These are phyloP conservation scores for Melanotaenia boesemani DNA, from an alignment of 2,797 vertebrate genomes.

Conservation along the genomic window DNA sequence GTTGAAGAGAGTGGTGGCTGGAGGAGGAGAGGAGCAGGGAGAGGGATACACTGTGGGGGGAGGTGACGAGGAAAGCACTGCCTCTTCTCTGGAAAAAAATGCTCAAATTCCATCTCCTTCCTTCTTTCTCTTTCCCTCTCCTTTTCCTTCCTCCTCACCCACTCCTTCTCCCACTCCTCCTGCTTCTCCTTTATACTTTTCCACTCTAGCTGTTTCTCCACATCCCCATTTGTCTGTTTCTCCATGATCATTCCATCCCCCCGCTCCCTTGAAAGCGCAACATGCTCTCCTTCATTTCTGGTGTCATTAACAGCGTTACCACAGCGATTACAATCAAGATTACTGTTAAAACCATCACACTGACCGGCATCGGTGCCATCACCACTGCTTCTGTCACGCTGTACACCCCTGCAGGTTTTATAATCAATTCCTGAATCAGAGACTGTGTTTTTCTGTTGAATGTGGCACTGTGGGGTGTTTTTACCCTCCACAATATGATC, in stretches of 20 bases:
- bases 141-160: constrained; percentile 52
- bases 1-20: constrained; percentile 53
- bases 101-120: constrained; percentile 56
- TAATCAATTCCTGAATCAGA: constrained; percentile 18
- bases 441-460: background rate
- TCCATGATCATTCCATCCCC: constrained; percentile 1
- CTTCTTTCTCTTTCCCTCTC: constrained; percentile 54
- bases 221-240: constrained; percentile 15
- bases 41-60: constrained; percentile 54
- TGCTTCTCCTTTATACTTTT: constrained; percentile 44
- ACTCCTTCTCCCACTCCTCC: constrained; percentile 57
- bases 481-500: background rate
- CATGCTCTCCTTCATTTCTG: background rate
- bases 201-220: constrained; percentile 36
- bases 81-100: constrained; percentile 60
- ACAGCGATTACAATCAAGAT: constrained; percentile 45
- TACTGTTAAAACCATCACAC: constrained; percentile 9
- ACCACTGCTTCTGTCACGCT: background rate
- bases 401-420: constrained; percentile 3
- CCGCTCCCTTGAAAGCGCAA: background rate
- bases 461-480: constrained; percentile 13
- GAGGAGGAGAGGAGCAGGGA: constrained; percentile 67
- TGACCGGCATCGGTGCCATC: constrained; percentile 17
- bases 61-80: constrained; percentile 42
- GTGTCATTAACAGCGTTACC: background rate